Evolutionary conservation across 2,888 invertebrate species (phyloP).

Genomic region (Boloria selene): DNA sequence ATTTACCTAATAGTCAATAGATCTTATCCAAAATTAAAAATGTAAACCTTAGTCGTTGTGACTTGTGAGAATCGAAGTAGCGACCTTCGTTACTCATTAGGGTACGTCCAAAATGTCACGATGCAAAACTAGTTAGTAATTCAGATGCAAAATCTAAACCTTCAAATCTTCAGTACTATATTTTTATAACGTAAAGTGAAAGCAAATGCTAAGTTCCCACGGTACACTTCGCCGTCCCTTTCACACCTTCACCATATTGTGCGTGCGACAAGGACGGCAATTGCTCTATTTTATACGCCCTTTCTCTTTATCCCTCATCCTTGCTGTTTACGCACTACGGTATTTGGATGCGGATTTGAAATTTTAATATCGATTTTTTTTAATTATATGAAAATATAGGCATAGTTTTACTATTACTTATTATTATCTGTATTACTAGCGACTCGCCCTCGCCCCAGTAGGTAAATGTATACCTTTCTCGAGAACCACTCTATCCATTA

Average conservation of each 20-base stretch:
- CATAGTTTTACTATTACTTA: no score
- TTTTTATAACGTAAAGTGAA: constrained; percentile 48
- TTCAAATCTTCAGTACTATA: constrained; percentile 33
- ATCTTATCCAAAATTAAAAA: no score
- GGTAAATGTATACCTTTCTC: no score
- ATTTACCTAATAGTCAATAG: no score
- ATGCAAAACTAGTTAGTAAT: not conserved
- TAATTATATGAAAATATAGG: no score
- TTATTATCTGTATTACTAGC: no score
- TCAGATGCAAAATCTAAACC: constrained; percentile 14
- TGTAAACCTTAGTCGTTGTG: no score
- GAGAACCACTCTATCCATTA: no score
- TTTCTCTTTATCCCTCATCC: constrained; percentile 44
- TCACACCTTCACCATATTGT: constrained; percentile 32
- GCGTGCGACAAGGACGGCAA: constrained; percentile 41
- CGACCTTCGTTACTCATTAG: no score
- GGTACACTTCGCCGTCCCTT: constrained; percentile 42
- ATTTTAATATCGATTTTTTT: not conserved
- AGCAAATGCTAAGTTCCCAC: constrained; percentile 55
- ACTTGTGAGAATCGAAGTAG: no score
- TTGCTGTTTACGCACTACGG: constrained; percentile 34
- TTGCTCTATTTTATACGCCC: constrained; percentile 43
- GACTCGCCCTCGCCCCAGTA: no score
- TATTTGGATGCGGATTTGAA: constrained; percentile 7
- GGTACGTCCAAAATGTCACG: not conserved